Conservation (phyloP, 2,797 vertebrate species). For the Trichosurus vulpecula region DNA sequence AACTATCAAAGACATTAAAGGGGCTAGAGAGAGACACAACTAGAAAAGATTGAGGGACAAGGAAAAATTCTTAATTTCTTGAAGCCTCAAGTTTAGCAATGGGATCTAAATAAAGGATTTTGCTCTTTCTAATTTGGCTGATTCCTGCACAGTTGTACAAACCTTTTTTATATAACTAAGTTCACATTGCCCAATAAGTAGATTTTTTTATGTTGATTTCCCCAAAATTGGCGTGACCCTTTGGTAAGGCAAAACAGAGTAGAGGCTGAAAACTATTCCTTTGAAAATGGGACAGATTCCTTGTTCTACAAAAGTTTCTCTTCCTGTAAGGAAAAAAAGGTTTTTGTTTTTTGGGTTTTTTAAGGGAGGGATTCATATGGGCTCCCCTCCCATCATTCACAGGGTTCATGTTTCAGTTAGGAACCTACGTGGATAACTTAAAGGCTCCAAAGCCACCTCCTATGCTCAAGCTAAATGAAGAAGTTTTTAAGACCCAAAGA, state of each 20-base stretch:
- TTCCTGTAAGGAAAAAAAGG: not conserved
- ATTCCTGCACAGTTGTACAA: not conserved
- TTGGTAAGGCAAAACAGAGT: not conserved
- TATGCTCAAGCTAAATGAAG: not conserved
- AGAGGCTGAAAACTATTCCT: not conserved
- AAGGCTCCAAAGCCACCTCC: not conserved
- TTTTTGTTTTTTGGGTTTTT: not conserved
- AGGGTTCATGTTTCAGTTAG: not conserved
- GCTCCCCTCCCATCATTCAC: not conserved
- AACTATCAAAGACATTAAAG: conserved; percentile 12
- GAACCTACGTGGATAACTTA: not conserved
- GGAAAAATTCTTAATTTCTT: not conserved
- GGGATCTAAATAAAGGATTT: not conserved
- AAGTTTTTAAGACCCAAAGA: not conserved
- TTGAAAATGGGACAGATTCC: not conserved
- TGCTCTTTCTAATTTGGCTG: not conserved
- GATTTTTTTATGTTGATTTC: not conserved
- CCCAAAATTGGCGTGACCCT: not conserved
- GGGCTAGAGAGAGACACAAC: not conserved
- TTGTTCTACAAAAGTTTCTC: not conserved
- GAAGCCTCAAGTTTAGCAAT: not conserved
- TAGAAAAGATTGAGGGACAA: not conserved
- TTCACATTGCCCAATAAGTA: not conserved
- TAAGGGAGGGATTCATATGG: not conserved
- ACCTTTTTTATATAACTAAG: not conserved